Evolutionary conservation across 2,888 invertebrate species (phyloP), one percentile per base, ranked within the genome.

Genomic region (Callimorpha dominula): DNA sequence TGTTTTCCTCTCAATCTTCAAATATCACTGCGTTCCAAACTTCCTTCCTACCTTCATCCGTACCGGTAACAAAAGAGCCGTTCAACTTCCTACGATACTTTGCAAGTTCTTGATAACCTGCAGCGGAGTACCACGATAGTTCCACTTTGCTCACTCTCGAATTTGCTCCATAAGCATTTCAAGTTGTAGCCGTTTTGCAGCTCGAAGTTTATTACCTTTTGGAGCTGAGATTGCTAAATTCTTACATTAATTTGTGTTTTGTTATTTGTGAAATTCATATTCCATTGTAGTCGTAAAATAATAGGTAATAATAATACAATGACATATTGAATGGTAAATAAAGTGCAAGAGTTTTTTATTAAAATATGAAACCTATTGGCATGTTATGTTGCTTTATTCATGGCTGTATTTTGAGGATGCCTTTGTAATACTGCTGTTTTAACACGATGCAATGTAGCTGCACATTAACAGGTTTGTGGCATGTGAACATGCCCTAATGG

Each of bases 81-180:
- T 84, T 81, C 81, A 91, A 92, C 88, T 91, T 90, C 85, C 84
- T 81, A 78, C 82, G 86, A 91, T 91, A 92, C 91, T 91, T 91
- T 87, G 82, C 87, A 91, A 92, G 89, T 91, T 90, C 83, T 86
- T 86, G 90, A 92, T 93, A 93, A 90, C 90, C 89, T 86, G 81
- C 81, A 78, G 81, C 66, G n/a, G 46, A 80, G 64, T 82, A 76
- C 78, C 80, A 76, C 69, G 83, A 83, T 87, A 85, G 86, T 84
- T 85, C 82, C 74, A 75, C 72, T 67, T 81, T 69, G 73, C 71
- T 70, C 80, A 86, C 81, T 87, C 79, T 77, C 76, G 73, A 63
- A 75, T 75, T 69, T 64, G 65, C 79, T 75, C 64, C 72, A 43
- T 70, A 75, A 81, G 79, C 75, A 77, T 72, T 73, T 73, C 72